Base-by-base conservation (phyloP, 2,888 invertebrate species). In the Onthophagus sagittarius region DNA sequence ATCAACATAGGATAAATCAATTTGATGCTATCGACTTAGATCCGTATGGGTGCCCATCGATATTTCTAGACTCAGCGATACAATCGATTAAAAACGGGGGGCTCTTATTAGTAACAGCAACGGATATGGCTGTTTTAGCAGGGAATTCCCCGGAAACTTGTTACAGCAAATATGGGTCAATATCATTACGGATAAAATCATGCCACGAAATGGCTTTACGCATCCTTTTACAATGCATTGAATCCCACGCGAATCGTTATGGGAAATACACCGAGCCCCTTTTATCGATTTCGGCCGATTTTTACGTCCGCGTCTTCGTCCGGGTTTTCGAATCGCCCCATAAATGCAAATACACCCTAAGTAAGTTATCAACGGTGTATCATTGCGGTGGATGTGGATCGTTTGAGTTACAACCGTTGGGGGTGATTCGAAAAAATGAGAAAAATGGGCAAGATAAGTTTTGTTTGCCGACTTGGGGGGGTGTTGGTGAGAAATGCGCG, bases 151-250 rank as follows among this genome's bases (percentile, higher is more conserved):
- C 97, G 0, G 99, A 99, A 86, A 95, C 98, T 0, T 98, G 98
- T 83, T 90, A 92, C 92, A 80, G 79, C 64, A 98, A 98, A 87
- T 99, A 99, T 83, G 98, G 98, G 0, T 91, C 97, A 0, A 87
- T 97, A 73, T 94, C 98, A 0, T 84, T 98, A 65, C 92, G 93
- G 80, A 91, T 92, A 11, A 95, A 94, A 82, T 90, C 92, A 72
- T 98, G 97, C 80, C 99, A 99, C 87, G 99, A 99, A 89, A 93
- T 98, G 92, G 97, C 96, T 0, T 84, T 99, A n/a, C 88, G 99
- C 77, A 98, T 99, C 81, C 87, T 99, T 62, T 86, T 99, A 15
- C 94, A 96, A 81, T 91, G 93, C 78, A 93, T 99, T 77, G 96
- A 98, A 81, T 89, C 92, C 0, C 95, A 96, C 81, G 99, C 99